These are phyloP conservation scores for Cyclina sinensis DNA, from an alignment of 1,140 invertebrate species.

Conservation along the genomic window DNA sequence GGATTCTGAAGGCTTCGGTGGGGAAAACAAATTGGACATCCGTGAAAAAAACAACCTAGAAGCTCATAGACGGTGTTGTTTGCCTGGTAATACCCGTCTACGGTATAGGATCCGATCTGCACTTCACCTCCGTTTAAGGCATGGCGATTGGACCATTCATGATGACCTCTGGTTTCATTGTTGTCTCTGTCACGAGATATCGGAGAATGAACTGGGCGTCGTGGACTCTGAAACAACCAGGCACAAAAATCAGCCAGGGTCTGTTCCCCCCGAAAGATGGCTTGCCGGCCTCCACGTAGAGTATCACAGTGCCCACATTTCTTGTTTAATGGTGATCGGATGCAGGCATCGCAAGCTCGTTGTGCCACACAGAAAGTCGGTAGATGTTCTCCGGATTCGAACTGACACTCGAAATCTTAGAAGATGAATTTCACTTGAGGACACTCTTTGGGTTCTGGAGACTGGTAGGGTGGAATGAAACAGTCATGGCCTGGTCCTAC, in stretches of 20 bases:
- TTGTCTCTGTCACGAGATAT: not conserved
- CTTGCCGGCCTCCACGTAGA: not conserved
- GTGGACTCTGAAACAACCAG: not conserved
- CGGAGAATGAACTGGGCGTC: conserved; percentile 7
- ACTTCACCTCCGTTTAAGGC: conserved; percentile 15
- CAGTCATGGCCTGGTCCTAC: not conserved
- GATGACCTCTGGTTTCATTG: conserved; percentile 7
- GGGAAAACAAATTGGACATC: not conserved
- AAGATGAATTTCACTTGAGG: not conserved
- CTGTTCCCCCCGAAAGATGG: not conserved
- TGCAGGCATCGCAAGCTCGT: not conserved
- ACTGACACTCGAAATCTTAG: conserved; percentile 24
- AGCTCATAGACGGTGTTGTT: conserved; percentile 11
- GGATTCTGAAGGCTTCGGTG: too few species aligned
- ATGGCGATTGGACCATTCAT: conserved; percentile 5
- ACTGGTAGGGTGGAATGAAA: not conserved
- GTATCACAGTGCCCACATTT: not conserved
- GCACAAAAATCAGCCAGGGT: not conserved
- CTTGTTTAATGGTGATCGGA: not conserved
- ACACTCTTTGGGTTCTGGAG: not conserved
- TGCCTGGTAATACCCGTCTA: not conserved
- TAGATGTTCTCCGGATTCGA: not conserved
- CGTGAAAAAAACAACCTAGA: not conserved
- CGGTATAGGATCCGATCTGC: not conserved
- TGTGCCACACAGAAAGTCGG: conserved; percentile 16